Percentiles rank a stretch among this genome's conserved stretches.
Evolutionary conservation across 2,113 vertebrate species (phyloP).

Genomic region (Cygnus buccinator): DNA sequence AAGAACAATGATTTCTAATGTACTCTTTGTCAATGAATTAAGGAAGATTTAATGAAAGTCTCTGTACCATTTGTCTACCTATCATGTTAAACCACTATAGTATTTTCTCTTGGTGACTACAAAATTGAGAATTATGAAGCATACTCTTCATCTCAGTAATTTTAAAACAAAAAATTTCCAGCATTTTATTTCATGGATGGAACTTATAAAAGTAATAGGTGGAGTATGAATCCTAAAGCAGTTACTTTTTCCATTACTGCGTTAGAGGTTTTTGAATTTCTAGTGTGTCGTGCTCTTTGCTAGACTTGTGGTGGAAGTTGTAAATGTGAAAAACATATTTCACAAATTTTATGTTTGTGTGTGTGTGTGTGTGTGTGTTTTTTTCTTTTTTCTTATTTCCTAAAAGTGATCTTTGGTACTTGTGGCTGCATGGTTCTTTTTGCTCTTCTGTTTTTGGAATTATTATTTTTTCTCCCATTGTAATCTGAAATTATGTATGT

Average conservation of each 20-base stretch:
- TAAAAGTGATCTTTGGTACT: neutral
- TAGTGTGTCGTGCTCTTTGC: neutral
- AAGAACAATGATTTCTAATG: conserved; percentile 8
- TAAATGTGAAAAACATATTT: neutral
- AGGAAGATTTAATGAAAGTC: conserved; percentile 40
- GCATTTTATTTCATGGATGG: neutral
- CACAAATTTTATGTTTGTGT: neutral
- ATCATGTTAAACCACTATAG: conserved; percentile 32
- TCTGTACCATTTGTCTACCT: conserved; percentile 34
- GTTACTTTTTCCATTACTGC: neutral
- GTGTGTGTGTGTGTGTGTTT: too few species aligned
- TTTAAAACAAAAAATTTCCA: neutral
- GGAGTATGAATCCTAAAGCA: neutral
- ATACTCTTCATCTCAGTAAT: neutral
- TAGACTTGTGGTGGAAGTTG: neutral
- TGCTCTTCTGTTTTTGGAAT: neutral
- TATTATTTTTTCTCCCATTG: neutral
- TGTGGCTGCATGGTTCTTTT: neutral
- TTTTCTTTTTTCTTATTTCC: neutral
- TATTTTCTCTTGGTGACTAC: conserved; percentile 19
- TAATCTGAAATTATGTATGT: neutral
- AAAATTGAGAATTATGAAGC: conserved; percentile 40
- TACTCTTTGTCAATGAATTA: conserved; percentile 43
- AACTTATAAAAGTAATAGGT: neutral
- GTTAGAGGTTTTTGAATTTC: neutral